Evolutionary conservation across 2,113 vertebrate species (phyloP), one percentile per base, ranked within the genome.

Genomic region (Butastur rufipennis): DNA sequence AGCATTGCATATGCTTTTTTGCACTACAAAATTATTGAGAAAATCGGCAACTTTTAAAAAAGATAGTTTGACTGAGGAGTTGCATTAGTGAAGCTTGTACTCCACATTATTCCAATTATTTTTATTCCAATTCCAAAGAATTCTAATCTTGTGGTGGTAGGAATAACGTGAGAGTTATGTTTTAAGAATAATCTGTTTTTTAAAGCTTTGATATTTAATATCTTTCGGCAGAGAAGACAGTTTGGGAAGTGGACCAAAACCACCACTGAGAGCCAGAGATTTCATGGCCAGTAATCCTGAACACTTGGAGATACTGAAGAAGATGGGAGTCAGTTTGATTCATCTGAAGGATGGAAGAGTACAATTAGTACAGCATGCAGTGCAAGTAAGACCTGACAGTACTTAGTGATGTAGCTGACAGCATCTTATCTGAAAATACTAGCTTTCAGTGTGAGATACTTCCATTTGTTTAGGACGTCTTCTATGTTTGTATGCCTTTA

Each of bases 201-300:
- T 92, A 83, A 97, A 88, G 77, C 86, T 79, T 94, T 91, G 32
- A 45, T 91, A 91, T 42, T 81, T 73, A 13, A 83, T 97, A 32
- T 93, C 88, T 97, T 94, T 96, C 97, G 93, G 83, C 97, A 99
- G 98, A 96, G 98, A 99, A 53, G 98, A 98, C 66, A 98, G 94
- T 94, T 98, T 98, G 98, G 88, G 99, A 98, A 98, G 95, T 96
- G 98, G 98, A 98, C 98, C 99, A 74, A 99, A 98, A 86, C 99
- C 99, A 80, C 99, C 99, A 0, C 42, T 99, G 85, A 98, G 99
- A 98, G 99, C 99, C 94, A 98, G 99, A 96, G 99, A 99, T 97
- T 99, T 99, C 97, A 99, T 99, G 99, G 99, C 99, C 86, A 99
- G 99, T 97, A 99, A 99, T 95, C 98, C 99, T 42, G 99, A 99